Conservation (phyloP, 1,140 invertebrate species). For the Heliconius himera region DNA sequence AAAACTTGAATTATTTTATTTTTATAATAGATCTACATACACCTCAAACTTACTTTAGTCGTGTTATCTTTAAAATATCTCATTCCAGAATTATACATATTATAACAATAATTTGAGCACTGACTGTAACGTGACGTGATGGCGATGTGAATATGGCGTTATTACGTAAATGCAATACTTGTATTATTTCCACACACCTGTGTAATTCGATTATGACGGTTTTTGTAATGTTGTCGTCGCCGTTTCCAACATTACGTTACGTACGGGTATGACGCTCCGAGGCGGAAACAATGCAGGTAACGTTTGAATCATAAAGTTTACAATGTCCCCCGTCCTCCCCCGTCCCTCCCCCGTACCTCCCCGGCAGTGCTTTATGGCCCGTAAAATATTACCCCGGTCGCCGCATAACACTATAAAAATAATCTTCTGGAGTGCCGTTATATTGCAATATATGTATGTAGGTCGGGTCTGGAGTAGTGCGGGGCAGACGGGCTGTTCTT, state of each 20-base stretch:
- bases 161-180: slow-evolving; percentile 7
- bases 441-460: slow-evolving; percentile 6
- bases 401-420: slow-evolving; percentile 42
- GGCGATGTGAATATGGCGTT: background rate
- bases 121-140: background rate
- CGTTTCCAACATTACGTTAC: background rate
- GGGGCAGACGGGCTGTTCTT: background rate
- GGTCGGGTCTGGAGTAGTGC: slow-evolving; percentile 7
- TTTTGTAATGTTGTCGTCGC: slow-evolving; percentile 3
- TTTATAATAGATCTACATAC: no score
- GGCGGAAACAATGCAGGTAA: slow-evolving; percentile 47
- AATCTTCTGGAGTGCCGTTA: slow-evolving; percentile 39
- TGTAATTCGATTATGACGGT: slow-evolving; percentile 13
- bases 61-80: background rate
- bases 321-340: slow-evolving; percentile 44
- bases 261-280: background rate
- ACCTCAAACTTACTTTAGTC: no score
- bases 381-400: slow-evolving; percentile 59
- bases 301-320: slow-evolving; percentile 46
- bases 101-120: background rate
- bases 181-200: slow-evolving; percentile 9
- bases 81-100: no score
- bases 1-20: no score
- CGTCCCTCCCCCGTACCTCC: slow-evolving; percentile 8
- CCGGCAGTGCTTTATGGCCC: slow-evolving; percentile 51